Conservation (phyloP, 2,113 vertebrate genomes). For the Thunnus thynnus region DNA sequence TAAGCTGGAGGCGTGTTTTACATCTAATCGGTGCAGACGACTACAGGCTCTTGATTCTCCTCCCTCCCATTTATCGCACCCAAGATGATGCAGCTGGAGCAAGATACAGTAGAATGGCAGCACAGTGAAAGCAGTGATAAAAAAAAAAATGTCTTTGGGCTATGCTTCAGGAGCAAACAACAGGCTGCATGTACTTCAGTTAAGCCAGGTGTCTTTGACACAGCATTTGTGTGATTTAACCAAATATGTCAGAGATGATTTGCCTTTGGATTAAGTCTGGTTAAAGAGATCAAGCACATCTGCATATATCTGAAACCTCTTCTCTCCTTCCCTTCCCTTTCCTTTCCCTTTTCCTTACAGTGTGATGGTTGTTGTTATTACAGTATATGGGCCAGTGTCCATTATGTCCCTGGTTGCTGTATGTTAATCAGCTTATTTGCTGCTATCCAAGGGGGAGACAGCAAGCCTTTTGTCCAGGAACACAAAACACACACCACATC, state of each 20-base stretch:
- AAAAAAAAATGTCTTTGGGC: slow-evolving; percentile 14
- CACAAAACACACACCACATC: slow-evolving; percentile 14
- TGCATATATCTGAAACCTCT: slow-evolving; percentile 4
- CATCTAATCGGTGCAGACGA: slow-evolving; percentile 51
- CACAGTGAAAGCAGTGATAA: slow-evolving; percentile 1
- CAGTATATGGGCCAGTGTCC: slow-evolving; percentile 40
- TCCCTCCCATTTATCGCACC: slow-evolving; percentile 45
- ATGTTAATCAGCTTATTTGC: slow-evolving; percentile 62
- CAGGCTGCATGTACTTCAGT: not conserved
- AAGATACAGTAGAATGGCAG: not conserved
- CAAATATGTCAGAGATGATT: slow-evolving; percentile 1
- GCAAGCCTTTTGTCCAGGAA: slow-evolving; percentile 38
- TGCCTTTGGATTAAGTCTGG: not conserved
- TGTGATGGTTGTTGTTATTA: slow-evolving; percentile 26
- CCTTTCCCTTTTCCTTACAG: not conserved
- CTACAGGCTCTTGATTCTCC: slow-evolving; percentile 39
- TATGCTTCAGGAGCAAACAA: slow-evolving; percentile 19
- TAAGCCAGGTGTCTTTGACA: not conserved
- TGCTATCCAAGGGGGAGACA: slow-evolving; percentile 32
- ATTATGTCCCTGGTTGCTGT: slow-evolving; percentile 12
- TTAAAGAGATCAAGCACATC: too few species aligned
- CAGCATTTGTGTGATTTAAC: slow-evolving; percentile 14
- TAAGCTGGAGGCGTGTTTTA: slow-evolving; percentile 44
- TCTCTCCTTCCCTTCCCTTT: not conserved
- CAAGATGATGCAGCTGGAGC: slow-evolving; percentile 31